These are phyloP conservation scores for Augiades crinisus DNA, from an alignment of 2,888 invertebrate species.

Conservation along the genomic window DNA sequence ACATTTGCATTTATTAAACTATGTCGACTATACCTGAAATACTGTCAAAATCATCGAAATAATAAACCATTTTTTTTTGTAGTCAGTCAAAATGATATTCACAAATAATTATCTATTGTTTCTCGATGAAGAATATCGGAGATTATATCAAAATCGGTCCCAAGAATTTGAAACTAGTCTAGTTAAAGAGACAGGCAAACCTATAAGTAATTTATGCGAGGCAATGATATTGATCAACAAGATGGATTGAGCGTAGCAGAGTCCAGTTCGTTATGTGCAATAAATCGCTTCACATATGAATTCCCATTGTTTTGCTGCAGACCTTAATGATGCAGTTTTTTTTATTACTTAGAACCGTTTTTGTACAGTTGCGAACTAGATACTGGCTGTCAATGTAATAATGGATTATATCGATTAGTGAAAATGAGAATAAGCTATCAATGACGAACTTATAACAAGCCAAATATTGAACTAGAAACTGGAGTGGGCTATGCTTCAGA, in stretches of 20 bases:
- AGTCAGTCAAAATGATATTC: too few species aligned
- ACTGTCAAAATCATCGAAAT: too few species aligned
- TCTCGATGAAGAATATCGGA: not conserved
- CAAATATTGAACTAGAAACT: not conserved
- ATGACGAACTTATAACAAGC: not conserved
- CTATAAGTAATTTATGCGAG: slow-evolving; percentile 14
- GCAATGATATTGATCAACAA: slow-evolving; percentile 21
- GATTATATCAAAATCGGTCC: slow-evolving; percentile 2
- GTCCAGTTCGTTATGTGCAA: slow-evolving; percentile 19
- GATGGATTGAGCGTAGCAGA: slow-evolving; percentile 13
- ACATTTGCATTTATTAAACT: too few species aligned
- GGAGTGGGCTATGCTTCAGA: not conserved
- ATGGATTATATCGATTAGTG: slow-evolving; percentile 6
- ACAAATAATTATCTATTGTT: too few species aligned
- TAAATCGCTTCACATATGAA: slow-evolving; percentile 15
- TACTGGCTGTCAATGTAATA: slow-evolving; percentile 10
- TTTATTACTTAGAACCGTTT: slow-evolving; percentile 11
- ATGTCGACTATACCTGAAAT: too few species aligned
- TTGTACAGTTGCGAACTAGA: not conserved
- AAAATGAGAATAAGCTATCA: not conserved
- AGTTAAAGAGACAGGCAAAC: slow-evolving; percentile 11
- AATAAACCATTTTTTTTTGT: too few species aligned
- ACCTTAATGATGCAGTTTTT: slow-evolving; percentile 4
- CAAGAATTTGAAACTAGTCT: slow-evolving; percentile 9
- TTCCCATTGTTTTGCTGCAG: slow-evolving; percentile 15